These are phyloP conservation scores for Drosophila neotestacea DNA, from an alignment of 2,888 invertebrate genomes.

Conservation along the genomic window DNA sequence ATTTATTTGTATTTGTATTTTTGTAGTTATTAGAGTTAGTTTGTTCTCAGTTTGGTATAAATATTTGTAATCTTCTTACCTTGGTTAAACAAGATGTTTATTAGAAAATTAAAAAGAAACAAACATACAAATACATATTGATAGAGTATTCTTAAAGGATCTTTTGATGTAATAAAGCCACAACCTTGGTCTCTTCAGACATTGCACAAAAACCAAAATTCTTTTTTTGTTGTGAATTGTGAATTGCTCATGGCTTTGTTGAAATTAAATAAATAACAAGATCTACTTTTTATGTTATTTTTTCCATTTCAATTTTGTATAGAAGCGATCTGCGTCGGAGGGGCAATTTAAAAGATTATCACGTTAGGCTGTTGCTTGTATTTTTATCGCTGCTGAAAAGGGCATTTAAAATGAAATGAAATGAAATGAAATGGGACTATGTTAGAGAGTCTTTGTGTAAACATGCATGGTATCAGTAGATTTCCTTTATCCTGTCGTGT, in stretches of 20 bases:
- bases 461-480: constrained; percentile 39
- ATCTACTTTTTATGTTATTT: constrained; percentile 61
- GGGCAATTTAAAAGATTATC: constrained; percentile 82
- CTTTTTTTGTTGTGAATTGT: constrained; percentile 46
- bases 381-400: constrained; percentile 53
- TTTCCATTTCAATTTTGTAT: constrained; percentile 58
- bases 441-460: constrained; percentile 56
- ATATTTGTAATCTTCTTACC: constrained; percentile 12
- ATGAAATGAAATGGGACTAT: constrained; percentile 51
- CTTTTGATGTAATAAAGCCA: constrained; percentile 54
- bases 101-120: constrained; percentile 7
- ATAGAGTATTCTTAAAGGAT: constrained; percentile 11
- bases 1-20: neutral
- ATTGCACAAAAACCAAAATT: constrained; percentile 51
- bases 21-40: neutral
- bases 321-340: constrained; percentile 37
- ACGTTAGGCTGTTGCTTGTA: constrained; percentile 67
- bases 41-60: neutral
- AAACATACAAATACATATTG: constrained; percentile 7
- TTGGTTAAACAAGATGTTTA: constrained; percentile 15
- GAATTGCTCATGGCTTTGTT: constrained; percentile 48
- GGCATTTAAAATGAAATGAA: constrained; percentile 54
- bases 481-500: constrained; percentile 39
- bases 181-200: constrained; percentile 69
- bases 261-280: constrained; percentile 68